Evolutionary conservation across 2,888 invertebrate species (phyloP).

Genomic region (Heliconius ethilla): DNA sequence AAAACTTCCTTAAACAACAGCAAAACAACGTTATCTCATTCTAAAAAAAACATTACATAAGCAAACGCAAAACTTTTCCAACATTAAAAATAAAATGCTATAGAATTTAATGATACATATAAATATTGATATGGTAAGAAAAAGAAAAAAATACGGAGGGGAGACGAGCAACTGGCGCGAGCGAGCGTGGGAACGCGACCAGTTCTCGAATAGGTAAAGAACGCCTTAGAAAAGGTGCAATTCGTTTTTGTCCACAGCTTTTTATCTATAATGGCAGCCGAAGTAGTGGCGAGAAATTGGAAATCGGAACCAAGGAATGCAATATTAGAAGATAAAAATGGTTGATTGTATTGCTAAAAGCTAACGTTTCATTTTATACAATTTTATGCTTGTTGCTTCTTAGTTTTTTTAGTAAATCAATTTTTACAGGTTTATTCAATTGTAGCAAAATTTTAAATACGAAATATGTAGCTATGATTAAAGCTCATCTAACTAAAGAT

Average conservation of each 20-base stretch:
- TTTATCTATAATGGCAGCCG: slow-evolving; percentile 70
- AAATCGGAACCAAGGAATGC: slow-evolving; percentile 65
- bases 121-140: slow-evolving; percentile 58
- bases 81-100: slow-evolving; percentile 35
- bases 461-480: no score
- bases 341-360: slow-evolving; percentile 32
- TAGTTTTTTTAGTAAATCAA: not conserved
- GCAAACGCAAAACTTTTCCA: slow-evolving; percentile 29
- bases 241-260: slow-evolving; percentile 68
- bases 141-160: slow-evolving; percentile 69
- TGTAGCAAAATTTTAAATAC: not conserved
- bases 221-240: slow-evolving; percentile 81
- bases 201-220: slow-evolving; percentile 74
- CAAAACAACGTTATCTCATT: not conserved
- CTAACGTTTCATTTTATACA: slow-evolving; percentile 23
- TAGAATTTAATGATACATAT: slow-evolving; percentile 46
- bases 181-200: slow-evolving; percentile 80
- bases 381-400: slow-evolving; percentile 2
- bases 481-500: no score
- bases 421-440: not conserved
- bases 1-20: not conserved
- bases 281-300: slow-evolving; percentile 47
- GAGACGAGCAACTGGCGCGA: slow-evolving; percentile 79
- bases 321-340: slow-evolving; percentile 45
- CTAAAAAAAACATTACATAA: slow-evolving; percentile 3